Evolutionary conservation across 2,113 vertebrate species (phyloP).

Genomic region (Sciurus niger): DNA sequence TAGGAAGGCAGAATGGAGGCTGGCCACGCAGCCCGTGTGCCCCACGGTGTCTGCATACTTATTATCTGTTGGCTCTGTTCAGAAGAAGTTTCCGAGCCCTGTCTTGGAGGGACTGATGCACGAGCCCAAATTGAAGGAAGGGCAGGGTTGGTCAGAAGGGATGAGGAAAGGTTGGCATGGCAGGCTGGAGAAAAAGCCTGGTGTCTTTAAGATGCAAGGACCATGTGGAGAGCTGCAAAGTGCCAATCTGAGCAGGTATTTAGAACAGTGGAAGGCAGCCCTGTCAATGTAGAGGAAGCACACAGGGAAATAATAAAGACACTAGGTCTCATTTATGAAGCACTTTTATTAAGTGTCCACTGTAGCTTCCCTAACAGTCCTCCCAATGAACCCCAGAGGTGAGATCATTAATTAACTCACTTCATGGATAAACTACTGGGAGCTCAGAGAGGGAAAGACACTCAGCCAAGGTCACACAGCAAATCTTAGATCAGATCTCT

Average conservation of each 20-base stretch:
- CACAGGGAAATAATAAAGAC: fast-evolving
- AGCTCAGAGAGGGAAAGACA: conserved; percentile 47
- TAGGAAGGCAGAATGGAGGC: fast-evolving
- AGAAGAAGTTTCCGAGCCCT: neutral
- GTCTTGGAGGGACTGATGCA: neutral
- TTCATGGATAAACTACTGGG: neutral
- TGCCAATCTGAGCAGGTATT: fast-evolving
- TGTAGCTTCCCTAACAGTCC: fast-evolving
- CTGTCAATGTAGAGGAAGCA: neutral
- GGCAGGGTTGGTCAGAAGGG: too few relatives aligned
- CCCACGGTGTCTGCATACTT: neutral
- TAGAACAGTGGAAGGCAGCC: neutral
- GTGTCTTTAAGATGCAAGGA: too few relatives aligned
- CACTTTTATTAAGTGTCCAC: too few relatives aligned
- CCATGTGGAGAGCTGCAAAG: fast-evolving
- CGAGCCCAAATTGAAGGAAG: neutral
- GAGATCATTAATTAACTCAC: neutral
- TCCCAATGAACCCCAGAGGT: neutral
- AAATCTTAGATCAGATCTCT: neutral
- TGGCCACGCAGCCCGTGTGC: fast-evolving
- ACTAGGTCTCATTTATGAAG: neutral
- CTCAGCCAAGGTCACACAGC: neutral
- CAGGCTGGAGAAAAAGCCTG: too few relatives aligned
- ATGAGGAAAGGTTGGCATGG: too few relatives aligned
- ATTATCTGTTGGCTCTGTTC: neutral